Evolutionary conservation across 2,797 vertebrate genomes (phyloP), one percentile per base, ranked within the genome.

Genomic region (Trachops cirrhosus): DNA sequence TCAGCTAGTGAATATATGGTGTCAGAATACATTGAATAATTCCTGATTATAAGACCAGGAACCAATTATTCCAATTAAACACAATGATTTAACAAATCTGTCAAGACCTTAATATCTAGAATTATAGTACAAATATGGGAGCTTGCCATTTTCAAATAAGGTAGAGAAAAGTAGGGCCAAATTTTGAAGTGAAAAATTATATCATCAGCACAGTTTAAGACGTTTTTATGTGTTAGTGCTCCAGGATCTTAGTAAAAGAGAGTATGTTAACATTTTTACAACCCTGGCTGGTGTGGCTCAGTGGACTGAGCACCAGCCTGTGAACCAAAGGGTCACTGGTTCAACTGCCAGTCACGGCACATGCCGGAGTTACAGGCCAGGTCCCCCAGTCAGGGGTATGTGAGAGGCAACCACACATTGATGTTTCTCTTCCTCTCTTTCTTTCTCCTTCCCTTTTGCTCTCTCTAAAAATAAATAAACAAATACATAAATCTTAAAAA

Each of bases 41-140:
- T 86, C 15, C 39, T 84, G 18, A 84, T 64, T 91, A 94, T 86
- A 90, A 82, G 78, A 73, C 16, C 7, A 86, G n/a, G 57, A 95
- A 79, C 18, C 12, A 93, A 77, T 71, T 77, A 86, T 91, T 89
- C 77, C 68, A 91, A 48, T 88, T 93, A 89, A 79, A 88, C 21
- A 15, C 18, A 86, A 41, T 46, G 8, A 64, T 83, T 91, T 83
- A 78, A 46, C 12, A 89, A 79, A 91, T 87, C 11, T 78, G 10
- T 87, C 39, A 67, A 84, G 48, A 94, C 70, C 15, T 41, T 83
- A 19, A 32, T 91, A 52, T 70, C n/a, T 86, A 73, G 64, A 93
- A 90, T 54, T 77, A 48, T 8, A 93, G 19, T 21, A 74, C 39
- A 74, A 68, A 32, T 92, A 52, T 32, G 16, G 3, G 3, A 84